These are phyloP conservation scores for Odontamblyopus rebecca DNA, from an alignment of 2,797 vertebrate genomes.

Conservation along the genomic window DNA sequence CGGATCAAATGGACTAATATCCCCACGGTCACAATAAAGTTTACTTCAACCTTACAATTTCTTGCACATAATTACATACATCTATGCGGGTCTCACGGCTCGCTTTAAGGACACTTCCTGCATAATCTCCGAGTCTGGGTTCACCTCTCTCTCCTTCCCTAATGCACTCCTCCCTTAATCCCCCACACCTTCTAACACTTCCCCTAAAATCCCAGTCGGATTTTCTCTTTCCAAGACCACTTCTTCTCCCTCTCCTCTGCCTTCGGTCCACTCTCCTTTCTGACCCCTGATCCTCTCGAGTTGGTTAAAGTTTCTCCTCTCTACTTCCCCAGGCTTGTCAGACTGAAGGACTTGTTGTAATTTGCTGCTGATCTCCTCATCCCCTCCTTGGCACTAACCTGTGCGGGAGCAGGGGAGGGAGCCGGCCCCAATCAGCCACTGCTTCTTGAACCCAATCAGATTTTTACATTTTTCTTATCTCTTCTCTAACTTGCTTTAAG, in stretches of 20 bases:
- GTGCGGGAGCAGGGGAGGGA: conserved; percentile 8
- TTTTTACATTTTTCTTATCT: conserved; percentile 33
- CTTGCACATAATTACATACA: neutral
- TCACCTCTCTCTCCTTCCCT: conserved; percentile 46
- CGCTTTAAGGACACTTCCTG: neutral
- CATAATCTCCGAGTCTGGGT: conserved; percentile 33
- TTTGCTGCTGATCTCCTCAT: conserved; percentile 76
- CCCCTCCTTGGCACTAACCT: conserved; percentile 50
- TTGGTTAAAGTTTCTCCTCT: conserved; percentile 68
- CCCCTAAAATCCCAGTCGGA: conserved; percentile 49
- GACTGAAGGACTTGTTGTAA: conserved; percentile 61
- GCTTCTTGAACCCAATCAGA: conserved; percentile 38
- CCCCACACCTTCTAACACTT: conserved; percentile 42
- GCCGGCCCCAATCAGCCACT: conserved; percentile 60
- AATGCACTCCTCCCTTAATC: conserved; percentile 44
- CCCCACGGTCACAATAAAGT: neutral
- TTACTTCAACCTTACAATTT: neutral
- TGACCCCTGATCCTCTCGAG: conserved; percentile 47
- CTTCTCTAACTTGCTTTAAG: conserved; percentile 4
- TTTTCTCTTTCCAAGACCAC: conserved; percentile 22
- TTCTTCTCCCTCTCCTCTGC: conserved; percentile 32
- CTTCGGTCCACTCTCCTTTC: conserved; percentile 34
- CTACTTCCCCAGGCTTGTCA: conserved; percentile 59
- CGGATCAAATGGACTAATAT: too few species aligned
- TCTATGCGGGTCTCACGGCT: too few species aligned